Percentiles rank a stretch among this genome's conserved stretches.
Evolutionary conservation across 2,113 vertebrate species (phyloP).

Genomic region (Taurulus bubalis): DNA sequence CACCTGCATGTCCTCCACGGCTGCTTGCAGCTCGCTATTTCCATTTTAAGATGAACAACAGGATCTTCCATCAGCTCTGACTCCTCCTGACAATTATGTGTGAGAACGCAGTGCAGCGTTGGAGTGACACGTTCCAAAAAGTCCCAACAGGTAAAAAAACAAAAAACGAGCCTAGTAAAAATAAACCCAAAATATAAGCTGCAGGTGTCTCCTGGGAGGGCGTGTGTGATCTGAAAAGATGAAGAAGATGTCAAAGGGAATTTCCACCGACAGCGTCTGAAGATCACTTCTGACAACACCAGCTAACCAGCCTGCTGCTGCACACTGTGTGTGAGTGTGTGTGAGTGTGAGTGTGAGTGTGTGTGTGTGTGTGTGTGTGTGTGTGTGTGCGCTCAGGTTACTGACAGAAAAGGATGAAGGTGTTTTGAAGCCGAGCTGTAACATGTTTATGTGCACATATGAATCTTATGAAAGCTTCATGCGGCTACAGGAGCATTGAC

Average conservation of each 20-base stretch:
- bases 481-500: not conserved
- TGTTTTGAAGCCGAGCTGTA: constrained; percentile 3
- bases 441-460: not conserved
- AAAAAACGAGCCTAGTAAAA: constrained; percentile 12
- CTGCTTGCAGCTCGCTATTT: not conserved
- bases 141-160: constrained; percentile 40
- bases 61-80: not conserved
- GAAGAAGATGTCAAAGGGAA: constrained; percentile 26
- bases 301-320: constrained; percentile 13
- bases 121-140: constrained; percentile 10
- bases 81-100: not conserved
- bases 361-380: constrained; percentile 14
- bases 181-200: constrained; percentile 17
- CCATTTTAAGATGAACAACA: constrained; percentile 9
- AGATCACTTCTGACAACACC: constrained; percentile 37
- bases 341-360: constrained; percentile 25
- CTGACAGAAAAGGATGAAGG: constrained; percentile 17
- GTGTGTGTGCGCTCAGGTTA: not conserved
- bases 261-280: constrained; percentile 31
- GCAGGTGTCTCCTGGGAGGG: constrained; percentile 24
- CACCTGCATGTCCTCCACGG: not conserved
- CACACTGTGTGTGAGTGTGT: constrained; percentile 1
- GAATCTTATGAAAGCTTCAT: not conserved
- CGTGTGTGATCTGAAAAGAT: constrained; percentile 30
- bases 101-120: too few species aligned